Evolutionary conservation across 2,797 vertebrate species (phyloP).

Genomic region (Falco columbarius): DNA sequence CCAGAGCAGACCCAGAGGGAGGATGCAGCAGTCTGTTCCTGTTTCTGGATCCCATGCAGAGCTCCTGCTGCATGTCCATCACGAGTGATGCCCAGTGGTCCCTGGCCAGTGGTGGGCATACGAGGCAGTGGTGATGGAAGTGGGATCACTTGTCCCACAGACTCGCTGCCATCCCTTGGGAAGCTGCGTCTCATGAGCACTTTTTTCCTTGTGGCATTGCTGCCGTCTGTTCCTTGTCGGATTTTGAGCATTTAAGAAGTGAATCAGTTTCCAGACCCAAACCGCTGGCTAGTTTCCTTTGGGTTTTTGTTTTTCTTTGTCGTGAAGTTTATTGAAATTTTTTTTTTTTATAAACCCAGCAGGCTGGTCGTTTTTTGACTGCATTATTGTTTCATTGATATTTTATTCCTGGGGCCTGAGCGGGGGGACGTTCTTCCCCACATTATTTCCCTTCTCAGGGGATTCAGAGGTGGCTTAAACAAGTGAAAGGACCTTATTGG

Average conservation of each 20-base stretch:
- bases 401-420: conserved; percentile 6
- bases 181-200: not conserved
- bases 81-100: not conserved
- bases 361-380: conserved; percentile 74
- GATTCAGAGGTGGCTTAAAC: conserved; percentile 47
- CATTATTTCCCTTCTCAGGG: conserved; percentile 8
- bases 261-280: conserved; percentile 51
- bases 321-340: conserved; percentile 9
- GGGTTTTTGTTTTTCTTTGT: not conserved
- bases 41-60: not conserved
- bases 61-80: accelerated
- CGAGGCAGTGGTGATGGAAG: accelerated
- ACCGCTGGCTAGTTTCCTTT: conserved; percentile 42
- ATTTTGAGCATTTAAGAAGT: conserved; percentile 20
- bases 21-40: conserved; percentile 2
- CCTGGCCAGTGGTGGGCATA: not conserved
- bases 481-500: conserved; percentile 15
- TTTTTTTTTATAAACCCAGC: conserved; percentile 73
- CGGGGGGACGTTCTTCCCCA: not conserved
- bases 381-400: conserved; percentile 39
- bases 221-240: not conserved
- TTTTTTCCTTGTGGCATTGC: not conserved
- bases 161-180: not conserved
- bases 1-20: not conserved
- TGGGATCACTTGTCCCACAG: not conserved